Evolutionary conservation across 2,113 vertebrate genomes (phyloP).

Genomic region (Cynoglossus semilaevis): DNA sequence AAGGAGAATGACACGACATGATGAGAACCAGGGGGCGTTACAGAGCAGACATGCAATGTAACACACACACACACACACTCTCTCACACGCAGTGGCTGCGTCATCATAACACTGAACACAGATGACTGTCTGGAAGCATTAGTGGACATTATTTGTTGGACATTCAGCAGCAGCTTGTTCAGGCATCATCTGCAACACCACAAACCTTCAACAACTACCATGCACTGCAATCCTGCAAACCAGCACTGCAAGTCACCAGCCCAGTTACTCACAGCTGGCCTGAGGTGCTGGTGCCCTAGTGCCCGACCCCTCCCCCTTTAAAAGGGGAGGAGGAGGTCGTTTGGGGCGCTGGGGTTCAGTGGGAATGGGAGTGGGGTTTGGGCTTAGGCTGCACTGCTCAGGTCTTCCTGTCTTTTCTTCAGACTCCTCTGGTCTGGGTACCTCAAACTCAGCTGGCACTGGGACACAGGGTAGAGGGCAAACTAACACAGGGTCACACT

Average conservation of each 20-base stretch:
- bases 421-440: slow-evolving; percentile 67
- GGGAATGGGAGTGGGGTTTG: slow-evolving; percentile 56
- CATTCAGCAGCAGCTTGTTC: slow-evolving; percentile 55
- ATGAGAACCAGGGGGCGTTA: slow-evolving; percentile 52
- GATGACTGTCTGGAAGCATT: slow-evolving; percentile 44
- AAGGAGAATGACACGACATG: slow-evolving; percentile 52
- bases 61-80: slow-evolving; percentile 14
- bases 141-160: slow-evolving; percentile 35
- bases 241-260: slow-evolving; percentile 73
- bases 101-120: slow-evolving; percentile 43
- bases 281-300: slow-evolving; percentile 58
- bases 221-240: slow-evolving; percentile 71
- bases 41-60: slow-evolving; percentile 60
- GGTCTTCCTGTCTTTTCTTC: slow-evolving; percentile 64
- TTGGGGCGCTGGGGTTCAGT: slow-evolving; percentile 60
- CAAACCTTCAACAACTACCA: slow-evolving; percentile 67
- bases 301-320: slow-evolving; percentile 53
- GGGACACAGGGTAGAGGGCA: slow-evolving; percentile 72
- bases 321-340: slow-evolving; percentile 59
- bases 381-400: slow-evolving; percentile 56
- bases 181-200: slow-evolving; percentile 60
- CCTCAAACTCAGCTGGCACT: slow-evolving; percentile 70
- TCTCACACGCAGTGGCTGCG: slow-evolving; percentile 20
- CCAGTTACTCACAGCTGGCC: slow-evolving; percentile 77
- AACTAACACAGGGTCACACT: slow-evolving; percentile 59